These are phyloP conservation scores for Actinopyga echinites DNA, from an alignment of 53 echinoderm and acorn worm species.

Conservation along the genomic window DNA sequence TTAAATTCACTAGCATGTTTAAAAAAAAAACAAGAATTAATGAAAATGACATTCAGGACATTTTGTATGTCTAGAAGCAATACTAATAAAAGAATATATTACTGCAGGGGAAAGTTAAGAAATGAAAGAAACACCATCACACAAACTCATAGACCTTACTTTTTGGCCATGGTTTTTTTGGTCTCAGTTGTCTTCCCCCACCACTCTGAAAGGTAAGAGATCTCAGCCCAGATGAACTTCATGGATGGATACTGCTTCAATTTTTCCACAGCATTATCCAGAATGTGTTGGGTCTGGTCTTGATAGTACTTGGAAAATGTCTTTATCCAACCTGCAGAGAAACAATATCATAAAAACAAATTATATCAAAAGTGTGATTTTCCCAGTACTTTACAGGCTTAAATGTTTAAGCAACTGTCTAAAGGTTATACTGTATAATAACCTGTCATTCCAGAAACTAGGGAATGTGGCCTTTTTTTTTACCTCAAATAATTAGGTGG, in stretches of 20 bases:
- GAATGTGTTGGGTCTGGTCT: slow-evolving; percentile 83
- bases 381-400: too few species aligned
- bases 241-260: slow-evolving; percentile 75
- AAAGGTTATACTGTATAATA: too few species aligned
- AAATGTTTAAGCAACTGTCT: too few species aligned
- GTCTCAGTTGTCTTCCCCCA: slow-evolving; percentile 74
- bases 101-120: too few species aligned
- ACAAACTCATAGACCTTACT: slow-evolving; percentile 32
- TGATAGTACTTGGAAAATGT: slow-evolving; percentile 82
- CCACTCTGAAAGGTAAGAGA: slow-evolving; percentile 96
- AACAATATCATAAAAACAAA: background rate
- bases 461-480: too few species aligned
- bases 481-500: too few species aligned
- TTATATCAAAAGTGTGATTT: too few species aligned
- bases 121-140: too few species aligned
- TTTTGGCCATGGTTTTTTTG: slow-evolving; percentile 69
- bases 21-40: too few species aligned
- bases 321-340: slow-evolving; percentile 85
- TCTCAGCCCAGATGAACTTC: slow-evolving; percentile 98
- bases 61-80: background rate
- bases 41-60: too few species aligned
- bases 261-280: slow-evolving; percentile 81
- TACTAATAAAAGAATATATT: background rate
- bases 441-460: too few species aligned
- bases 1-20: too few species aligned